Evolutionary conservation across 2,888 invertebrate genomes (phyloP), one percentile per base, ranked within the genome.

Genomic region (Eurytoma californica): DNA sequence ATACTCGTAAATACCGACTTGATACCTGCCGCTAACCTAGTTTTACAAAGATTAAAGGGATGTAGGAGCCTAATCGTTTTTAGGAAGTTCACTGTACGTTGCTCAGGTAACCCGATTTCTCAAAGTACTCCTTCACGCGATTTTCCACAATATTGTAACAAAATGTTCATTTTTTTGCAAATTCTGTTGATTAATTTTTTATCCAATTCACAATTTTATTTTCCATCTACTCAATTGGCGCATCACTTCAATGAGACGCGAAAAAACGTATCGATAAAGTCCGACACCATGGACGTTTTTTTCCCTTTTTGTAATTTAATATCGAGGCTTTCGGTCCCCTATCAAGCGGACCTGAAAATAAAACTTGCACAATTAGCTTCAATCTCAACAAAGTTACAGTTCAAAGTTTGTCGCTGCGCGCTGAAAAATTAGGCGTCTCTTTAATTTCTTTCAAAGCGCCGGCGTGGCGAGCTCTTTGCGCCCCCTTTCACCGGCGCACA

Each of bases 1-100:
- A 51, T 28, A 65, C 53, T 72, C 65, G 65, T 72, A 65, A 72
- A 72, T 72, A 72, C 39, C 24, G 72, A 53, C 72, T 72, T 65
- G 53, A 72, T 65, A 47, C 39, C 39, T 39, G 39, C 72, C 49
- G 28, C 24, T 75, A 60, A 75, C 67, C 67, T n/a, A 75, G 58
- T 75, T 75, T 68, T 14, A 4, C 14, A 24, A 60, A 65, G 66
- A 75, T 67, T 60, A 74, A 18, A 20, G 72, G 18, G 61, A 55
- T 28, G 20, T 28, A 39, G 53, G 73, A 55, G 65, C 49, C 58
- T 65, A 65, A 66, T 66, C 57, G 58, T 49, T 74, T 66, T 58
- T 53, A 14, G 7, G 53, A n/a, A 18, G 16, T 13, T n/a, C 14
- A n/a, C 12, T 3, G 20, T 18, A 24, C 20, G 12, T 63, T 58